phyloP scores from a whole-genome alignment of 2,113 vertebrate genomes.

The Setophaga petechia region DNA sequence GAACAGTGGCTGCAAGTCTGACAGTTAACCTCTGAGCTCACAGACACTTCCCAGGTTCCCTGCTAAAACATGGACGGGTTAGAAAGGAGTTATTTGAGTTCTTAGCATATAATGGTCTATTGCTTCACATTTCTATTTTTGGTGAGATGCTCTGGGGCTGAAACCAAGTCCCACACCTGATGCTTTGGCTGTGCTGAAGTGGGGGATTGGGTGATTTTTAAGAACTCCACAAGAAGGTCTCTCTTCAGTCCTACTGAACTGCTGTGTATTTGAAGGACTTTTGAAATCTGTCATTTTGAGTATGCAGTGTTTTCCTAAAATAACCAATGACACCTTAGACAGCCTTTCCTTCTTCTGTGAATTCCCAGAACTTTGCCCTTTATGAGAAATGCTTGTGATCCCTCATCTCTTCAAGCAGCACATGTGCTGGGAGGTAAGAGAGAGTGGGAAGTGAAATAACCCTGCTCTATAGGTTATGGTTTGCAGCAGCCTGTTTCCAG shows the following conservation, averaged over 20 bases:
- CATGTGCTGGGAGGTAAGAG: background rate
- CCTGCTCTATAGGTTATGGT: background rate
- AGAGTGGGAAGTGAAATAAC: background rate
- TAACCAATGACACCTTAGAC: background rate
- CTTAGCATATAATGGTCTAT: background rate
- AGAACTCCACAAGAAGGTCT: background rate
- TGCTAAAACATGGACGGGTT: background rate
- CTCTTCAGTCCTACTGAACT: background rate
- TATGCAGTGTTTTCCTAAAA: background rate
- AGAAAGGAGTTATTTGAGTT: background rate
- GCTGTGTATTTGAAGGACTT: background rate
- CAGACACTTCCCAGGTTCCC: background rate
- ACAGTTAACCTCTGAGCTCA: background rate
- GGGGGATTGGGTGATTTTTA: background rate
- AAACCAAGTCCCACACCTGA: background rate
- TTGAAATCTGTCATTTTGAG: background rate
- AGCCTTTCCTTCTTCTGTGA: slow-evolving; percentile 24
- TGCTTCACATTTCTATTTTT: background rate
- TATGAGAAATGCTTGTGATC: background rate
- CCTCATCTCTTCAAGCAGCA: background rate
- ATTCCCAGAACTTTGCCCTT: background rate
- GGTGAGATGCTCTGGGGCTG: background rate
- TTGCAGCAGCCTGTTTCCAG: slow-evolving; percentile 2
- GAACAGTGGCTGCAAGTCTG: background rate
- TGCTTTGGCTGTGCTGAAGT: background rate